Evolutionary conservation across 64 coral and sea anemone genomes (phyloP).

Genomic region (Montipora sp.): DNA sequence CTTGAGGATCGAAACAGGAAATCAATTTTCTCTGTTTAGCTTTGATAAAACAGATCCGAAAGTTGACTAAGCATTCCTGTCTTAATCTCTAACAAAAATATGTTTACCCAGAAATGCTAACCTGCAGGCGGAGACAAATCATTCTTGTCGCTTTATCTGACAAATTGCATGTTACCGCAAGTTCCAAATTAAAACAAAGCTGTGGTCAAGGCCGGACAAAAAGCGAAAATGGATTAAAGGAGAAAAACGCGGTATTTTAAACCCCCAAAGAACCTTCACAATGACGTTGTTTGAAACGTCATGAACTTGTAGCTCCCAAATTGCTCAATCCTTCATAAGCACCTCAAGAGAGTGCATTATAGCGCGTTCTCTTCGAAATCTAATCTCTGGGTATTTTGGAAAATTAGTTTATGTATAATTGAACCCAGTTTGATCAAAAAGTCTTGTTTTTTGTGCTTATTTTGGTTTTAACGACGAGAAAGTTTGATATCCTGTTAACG

Average conservation of each 20-base stretch:
- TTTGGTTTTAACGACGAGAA: too few relatives aligned
- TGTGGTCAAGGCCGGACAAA: background rate
- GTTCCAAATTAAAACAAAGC: background rate
- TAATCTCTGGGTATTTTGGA: too few relatives aligned
- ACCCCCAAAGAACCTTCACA: background rate
- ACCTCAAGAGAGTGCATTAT: too few relatives aligned
- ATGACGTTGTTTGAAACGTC: too few relatives aligned
- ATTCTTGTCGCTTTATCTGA: background rate
- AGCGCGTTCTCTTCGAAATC: too few relatives aligned
- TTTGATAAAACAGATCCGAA: background rate
- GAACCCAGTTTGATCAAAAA: too few relatives aligned
- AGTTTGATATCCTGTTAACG: too few relatives aligned
- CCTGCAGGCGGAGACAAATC: background rate
- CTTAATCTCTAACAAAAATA: background rate
- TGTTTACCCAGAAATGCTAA: background rate
- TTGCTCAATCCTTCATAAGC: too few relatives aligned
- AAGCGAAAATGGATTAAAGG: background rate
- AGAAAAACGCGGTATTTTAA: background rate
- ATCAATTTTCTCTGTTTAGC: background rate
- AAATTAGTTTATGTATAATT: too few relatives aligned
- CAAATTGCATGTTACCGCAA: background rate
- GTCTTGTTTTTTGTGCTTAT: too few relatives aligned
- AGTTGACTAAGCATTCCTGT: background rate
- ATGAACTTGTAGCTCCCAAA: too few relatives aligned
- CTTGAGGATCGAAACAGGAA: background rate